These are phyloP conservation scores for Avahi laniger DNA, from an alignment of 2,797 vertebrate genomes.

Conservation along the genomic window DNA sequence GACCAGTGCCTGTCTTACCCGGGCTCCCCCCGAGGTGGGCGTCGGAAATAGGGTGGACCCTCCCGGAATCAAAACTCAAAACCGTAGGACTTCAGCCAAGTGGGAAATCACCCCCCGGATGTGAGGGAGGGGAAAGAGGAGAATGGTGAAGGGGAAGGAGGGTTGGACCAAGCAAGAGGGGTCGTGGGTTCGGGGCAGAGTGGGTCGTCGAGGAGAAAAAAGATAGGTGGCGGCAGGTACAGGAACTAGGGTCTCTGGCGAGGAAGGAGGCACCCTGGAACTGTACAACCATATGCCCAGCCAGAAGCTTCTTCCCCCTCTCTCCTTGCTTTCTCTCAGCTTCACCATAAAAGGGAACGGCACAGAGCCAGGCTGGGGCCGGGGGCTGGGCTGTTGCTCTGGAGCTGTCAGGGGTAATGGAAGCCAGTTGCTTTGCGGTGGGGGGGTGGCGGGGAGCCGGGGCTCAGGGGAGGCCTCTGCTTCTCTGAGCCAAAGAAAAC, in stretches of 20 bases:
- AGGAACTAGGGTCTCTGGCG: neutral
- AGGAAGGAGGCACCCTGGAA: neutral
- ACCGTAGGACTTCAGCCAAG: conserved; percentile 63
- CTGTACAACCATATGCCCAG: neutral
- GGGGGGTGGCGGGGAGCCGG: conserved; percentile 10
- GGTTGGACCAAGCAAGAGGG: neutral
- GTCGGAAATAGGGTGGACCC: conserved; percentile 46
- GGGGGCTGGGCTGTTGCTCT: conserved; percentile 62
- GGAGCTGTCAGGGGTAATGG: conserved; percentile 78
- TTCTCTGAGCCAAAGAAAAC: conserved; percentile 74
- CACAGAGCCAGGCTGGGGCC: conserved; percentile 52
- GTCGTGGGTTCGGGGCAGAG: neutral
- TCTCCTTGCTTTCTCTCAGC: conserved; percentile 14
- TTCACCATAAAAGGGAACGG: conserved; percentile 78
- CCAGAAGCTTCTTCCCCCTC: neutral
- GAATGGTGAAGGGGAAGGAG: neutral
- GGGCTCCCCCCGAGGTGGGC: neutral
- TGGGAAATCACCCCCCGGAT: conserved; percentile 77
- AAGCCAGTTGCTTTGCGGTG: conserved; percentile 77
- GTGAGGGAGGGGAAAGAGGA: neutral
- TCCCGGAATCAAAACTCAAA: conserved; percentile 59
- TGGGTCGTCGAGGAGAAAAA: neutral
- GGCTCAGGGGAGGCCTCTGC: conserved; percentile 65
- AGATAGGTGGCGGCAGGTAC: neutral
- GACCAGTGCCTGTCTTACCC: neutral